These are phyloP conservation scores for Ctenomys sociabilis DNA, from an alignment of 2,113 vertebrate species.

Conservation along the genomic window DNA sequence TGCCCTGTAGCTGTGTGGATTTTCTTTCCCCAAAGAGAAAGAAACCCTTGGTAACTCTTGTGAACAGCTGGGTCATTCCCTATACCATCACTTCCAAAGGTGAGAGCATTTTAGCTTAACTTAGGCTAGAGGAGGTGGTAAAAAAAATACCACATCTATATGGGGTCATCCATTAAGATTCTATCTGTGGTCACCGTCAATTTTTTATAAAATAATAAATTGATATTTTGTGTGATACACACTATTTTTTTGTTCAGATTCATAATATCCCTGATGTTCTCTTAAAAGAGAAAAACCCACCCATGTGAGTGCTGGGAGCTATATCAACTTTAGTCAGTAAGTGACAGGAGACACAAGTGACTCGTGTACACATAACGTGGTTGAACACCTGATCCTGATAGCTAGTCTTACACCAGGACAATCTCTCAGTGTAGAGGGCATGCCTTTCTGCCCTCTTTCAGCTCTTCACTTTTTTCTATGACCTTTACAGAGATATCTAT, in stretches of 20 bases:
- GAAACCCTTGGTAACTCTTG: fast-evolving
- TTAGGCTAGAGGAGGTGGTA: background rate
- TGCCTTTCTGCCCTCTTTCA: fast-evolving
- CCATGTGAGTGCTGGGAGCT: fast-evolving
- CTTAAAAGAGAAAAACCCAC: fast-evolving
- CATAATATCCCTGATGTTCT: fast-evolving
- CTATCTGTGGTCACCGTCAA: background rate
- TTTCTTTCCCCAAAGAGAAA: background rate
- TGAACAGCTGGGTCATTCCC: fast-evolving
- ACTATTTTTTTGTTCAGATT: background rate
- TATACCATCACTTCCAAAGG: fast-evolving
- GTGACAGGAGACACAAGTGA: fast-evolving
- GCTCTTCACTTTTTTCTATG: no score
- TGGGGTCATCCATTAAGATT: fast-evolving
- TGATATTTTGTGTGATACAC: fast-evolving
- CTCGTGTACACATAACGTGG: fast-evolving
- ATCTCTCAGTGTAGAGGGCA: fast-evolving
- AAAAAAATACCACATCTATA: fast-evolving
- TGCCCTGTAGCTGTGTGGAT: fast-evolving
- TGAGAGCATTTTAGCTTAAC: background rate
- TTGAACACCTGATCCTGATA: background rate
- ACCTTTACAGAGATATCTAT: fast-evolving
- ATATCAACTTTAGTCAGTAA: fast-evolving
- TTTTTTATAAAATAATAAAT: background rate
- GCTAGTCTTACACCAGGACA: fast-evolving